Percentiles rank a stretch among this genome's conserved stretches.
phyloP scores from a whole-genome alignment of 2,113 vertebrate species.

The Alosa alosa region DNA sequence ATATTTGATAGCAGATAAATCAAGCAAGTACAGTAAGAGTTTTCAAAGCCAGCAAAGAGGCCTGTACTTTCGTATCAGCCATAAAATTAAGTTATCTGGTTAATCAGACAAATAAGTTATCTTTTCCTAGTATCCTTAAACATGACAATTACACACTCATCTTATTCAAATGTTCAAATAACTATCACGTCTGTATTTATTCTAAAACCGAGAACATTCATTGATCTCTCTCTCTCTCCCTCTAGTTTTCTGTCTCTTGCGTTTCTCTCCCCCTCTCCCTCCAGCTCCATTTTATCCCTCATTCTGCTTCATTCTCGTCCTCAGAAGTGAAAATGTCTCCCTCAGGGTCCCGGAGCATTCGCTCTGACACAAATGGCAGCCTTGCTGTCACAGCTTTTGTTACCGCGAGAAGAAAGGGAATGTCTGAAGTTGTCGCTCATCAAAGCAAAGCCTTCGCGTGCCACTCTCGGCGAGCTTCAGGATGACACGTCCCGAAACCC shows the following conservation, averaged over 20 bases:
- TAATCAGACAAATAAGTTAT: background rate
- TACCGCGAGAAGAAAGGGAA: background rate
- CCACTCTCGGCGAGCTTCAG: background rate
- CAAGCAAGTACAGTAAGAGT: too few relatives aligned
- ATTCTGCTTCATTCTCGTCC: background rate
- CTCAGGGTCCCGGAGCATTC: background rate
- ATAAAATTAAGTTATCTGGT: background rate
- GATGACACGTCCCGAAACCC: constrained; percentile 4
- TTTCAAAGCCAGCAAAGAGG: too few relatives aligned
- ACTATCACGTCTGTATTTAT: background rate
- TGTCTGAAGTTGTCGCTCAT: background rate
- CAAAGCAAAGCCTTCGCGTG: background rate
- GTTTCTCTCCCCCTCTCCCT: background rate
- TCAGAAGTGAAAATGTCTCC: constrained; percentile 19
- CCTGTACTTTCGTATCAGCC: too few relatives aligned
- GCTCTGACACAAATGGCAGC: background rate
- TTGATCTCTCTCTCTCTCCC: constrained; percentile 10
- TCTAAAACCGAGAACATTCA: background rate
- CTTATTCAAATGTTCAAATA: background rate
- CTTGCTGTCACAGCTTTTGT: constrained; percentile 5
- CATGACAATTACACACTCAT: background rate
- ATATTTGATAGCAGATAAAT: too few relatives aligned
- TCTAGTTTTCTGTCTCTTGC: background rate
- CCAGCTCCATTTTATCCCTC: background rate
- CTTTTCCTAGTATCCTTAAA: background rate